phyloP scores from a whole-genome alignment of 2,113 vertebrate species.

The Tapirus terrestris region DNA sequence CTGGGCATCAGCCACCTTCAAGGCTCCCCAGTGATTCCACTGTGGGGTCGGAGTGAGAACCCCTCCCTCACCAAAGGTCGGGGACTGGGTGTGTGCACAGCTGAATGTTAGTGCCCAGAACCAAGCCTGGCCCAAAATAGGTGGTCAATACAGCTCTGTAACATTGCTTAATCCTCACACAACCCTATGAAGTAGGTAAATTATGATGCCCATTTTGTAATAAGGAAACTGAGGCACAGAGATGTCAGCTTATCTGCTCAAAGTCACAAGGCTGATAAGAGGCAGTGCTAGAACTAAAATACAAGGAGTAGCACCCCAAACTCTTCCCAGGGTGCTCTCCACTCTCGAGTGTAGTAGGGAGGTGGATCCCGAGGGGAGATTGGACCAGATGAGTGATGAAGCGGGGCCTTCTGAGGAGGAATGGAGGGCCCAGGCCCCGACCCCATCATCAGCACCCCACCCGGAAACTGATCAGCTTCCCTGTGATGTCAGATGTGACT shows the following conservation, averaged over 20 bases:
- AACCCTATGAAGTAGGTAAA: background rate
- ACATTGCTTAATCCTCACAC: background rate
- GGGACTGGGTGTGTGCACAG: background rate
- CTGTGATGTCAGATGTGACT: background rate
- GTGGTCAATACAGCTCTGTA: background rate
- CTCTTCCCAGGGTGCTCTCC: too few relatives aligned
- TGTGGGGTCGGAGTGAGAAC: background rate
- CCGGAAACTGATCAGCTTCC: background rate
- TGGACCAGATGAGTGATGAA: background rate
- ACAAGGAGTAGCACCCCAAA: background rate
- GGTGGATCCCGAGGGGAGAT: rapidly evolving
- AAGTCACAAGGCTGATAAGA: background rate
- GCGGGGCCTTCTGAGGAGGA: background rate
- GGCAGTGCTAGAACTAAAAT: background rate
- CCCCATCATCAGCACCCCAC: background rate
- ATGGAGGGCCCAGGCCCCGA: background rate
- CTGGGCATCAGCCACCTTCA: background rate
- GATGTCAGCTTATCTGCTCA: background rate
- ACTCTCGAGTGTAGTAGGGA: background rate
- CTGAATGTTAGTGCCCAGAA: background rate
- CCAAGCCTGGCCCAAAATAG: background rate
- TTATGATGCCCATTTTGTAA: background rate
- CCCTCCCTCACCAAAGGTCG: background rate
- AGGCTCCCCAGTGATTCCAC: background rate
- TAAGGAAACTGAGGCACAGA: background rate